Evolutionary conservation across 2,113 vertebrate genomes (phyloP).

Genomic region (Ceyx margarethae): DNA sequence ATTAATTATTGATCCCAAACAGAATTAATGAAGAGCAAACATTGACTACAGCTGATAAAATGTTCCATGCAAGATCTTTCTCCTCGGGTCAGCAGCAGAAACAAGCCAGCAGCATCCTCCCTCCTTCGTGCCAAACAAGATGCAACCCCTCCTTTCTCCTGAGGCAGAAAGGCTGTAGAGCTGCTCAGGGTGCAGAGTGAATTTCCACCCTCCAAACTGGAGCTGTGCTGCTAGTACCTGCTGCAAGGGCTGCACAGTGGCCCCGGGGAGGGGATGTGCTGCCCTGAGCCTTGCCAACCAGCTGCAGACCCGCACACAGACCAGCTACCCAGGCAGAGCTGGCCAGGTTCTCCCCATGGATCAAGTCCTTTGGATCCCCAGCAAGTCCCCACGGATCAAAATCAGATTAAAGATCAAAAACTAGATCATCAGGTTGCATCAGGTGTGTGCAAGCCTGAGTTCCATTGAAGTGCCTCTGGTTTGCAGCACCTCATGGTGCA

Average conservation of each 20-base stretch:
- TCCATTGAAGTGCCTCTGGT: not conserved
- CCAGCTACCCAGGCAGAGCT: not conserved
- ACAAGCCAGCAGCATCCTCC: not conserved
- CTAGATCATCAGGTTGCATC: not conserved
- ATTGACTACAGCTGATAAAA: constrained; percentile 20
- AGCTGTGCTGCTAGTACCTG: not conserved
- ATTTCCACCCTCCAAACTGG: not conserved
- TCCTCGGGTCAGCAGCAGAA: not conserved
- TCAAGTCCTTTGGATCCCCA: not conserved
- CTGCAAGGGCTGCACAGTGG: not conserved
- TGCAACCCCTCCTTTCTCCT: not conserved
- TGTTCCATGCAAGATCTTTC: not conserved
- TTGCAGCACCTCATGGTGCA: not conserved
- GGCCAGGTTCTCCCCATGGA: not conserved
- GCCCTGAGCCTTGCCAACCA: not conserved
- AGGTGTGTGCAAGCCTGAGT: not conserved
- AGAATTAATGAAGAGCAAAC: constrained; percentile 48
- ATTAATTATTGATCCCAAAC: constrained; percentile 58
- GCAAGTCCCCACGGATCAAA: not conserved
- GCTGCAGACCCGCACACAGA: not conserved
- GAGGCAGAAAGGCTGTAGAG: not conserved
- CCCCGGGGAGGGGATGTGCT: not conserved
- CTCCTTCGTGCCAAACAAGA: not conserved
- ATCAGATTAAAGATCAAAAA: not conserved
- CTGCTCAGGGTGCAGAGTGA: not conserved